Conservation (phyloP, 2,113 vertebrate species). For the Phyllopteryx taeniolatus region DNA sequence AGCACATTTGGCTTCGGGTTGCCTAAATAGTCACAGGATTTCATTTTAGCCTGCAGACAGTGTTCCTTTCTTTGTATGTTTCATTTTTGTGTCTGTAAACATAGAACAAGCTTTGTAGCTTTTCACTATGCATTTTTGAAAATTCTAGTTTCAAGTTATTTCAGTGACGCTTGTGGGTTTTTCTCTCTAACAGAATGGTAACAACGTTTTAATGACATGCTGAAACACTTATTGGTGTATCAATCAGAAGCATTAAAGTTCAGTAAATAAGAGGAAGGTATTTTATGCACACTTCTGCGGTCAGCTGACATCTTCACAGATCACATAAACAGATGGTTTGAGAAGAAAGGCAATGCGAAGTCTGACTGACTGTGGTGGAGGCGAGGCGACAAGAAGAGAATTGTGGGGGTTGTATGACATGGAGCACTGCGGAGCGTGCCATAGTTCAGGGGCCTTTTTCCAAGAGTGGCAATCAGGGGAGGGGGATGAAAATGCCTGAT, state of each 20-base stretch:
- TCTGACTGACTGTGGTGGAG: neutral
- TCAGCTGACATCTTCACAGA: neutral
- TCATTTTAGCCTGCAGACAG: too few species aligned
- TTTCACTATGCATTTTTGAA: too few species aligned
- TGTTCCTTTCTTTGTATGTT: too few species aligned
- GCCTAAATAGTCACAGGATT: too few species aligned
- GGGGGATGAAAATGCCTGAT: constrained; percentile 99
- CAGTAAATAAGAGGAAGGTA: neutral
- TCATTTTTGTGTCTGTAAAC: too few species aligned
- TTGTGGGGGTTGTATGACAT: constrained; percentile 75
- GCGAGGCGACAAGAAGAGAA: constrained; percentile 32
- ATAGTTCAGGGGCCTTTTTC: constrained; percentile 90
- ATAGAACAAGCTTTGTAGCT: too few species aligned
- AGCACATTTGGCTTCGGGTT: too few species aligned
- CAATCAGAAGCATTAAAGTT: neutral
- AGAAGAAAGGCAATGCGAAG: neutral
- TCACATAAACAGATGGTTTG: constrained; percentile 9
- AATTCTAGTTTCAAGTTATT: neutral
- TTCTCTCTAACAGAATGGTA: too few species aligned
- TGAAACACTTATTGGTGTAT: neutral
- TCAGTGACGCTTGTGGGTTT: neutral
- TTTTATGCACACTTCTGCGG: neutral
- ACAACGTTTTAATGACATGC: too few species aligned
- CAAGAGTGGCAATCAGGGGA: constrained; percentile 86
- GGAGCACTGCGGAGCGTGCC: constrained; percentile 63